Base-by-base conservation (phyloP, 2,113 vertebrate species). In the Pardalotus punctatus region DNA sequence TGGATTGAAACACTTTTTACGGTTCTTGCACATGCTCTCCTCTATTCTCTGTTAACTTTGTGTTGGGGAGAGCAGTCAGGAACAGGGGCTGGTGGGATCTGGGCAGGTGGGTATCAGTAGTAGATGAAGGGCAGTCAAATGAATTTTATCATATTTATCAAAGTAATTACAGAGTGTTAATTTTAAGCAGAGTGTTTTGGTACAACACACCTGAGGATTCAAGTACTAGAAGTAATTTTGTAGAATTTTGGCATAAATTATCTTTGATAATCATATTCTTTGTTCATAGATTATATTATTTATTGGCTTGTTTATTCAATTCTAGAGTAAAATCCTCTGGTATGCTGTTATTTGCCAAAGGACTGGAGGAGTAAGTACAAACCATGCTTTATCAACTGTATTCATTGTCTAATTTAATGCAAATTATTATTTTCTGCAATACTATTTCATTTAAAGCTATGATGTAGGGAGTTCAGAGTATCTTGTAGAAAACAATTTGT, bases 341-440 rank as follows among this genome's bases (percentile, higher is more conserved):
- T 97, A 97, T 28, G 17, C 77, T 66, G 3, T 97, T 62, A 35
- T 67, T 86, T 97, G 96, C 71, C 85, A 36, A 82, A 95, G 27
- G 38, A 56, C 8, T 71, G 96, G 81, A 80, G 57, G 5, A 4
- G 96, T 97, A 65, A 96, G 95, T 94, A 62, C 78, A 72, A 91
- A 33, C 19, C 17, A 12, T 14, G 11, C 20, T 57, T 76, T 69
- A 51, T 54, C 31, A 54, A 43, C 17, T 25, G 2, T 45, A 16
- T 57, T 88, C 28, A 70, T 64, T 65, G 20, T 57, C 62, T 77
- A 64, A 71, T 66, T 61, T 47, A 81, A 64, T 36, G 22, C 11
- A 62, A 64, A 60, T 45, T 0, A 33, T 35, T 71, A 3, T 82
- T 91, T 87, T 89, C 35, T 90, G 24, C 86, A 76, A 57, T 38